These are phyloP conservation scores for Ophion obscuratus DNA, from an alignment of 2,888 invertebrate species.

Conservation along the genomic window DNA sequence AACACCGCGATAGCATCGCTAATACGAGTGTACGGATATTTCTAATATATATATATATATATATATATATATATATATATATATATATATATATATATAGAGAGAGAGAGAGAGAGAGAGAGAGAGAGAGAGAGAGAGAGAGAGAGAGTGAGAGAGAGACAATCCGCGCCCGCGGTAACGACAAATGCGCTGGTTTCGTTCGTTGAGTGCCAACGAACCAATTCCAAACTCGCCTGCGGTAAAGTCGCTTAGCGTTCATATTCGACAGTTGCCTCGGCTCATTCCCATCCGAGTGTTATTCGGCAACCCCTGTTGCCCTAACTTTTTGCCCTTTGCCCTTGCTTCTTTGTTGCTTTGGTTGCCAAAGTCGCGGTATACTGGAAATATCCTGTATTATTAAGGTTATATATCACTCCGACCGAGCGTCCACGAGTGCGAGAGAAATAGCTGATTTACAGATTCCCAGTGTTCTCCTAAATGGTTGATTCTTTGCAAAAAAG, in stretches of 20 bases:
- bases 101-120: too few relatives aligned
- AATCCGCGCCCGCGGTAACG: conserved; percentile 22
- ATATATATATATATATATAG: conserved; percentile 34
- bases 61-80: conserved; percentile 33
- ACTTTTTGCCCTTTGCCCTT: background rate
- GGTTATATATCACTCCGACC: too few relatives aligned
- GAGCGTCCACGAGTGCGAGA: too few relatives aligned
- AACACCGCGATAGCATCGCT: conserved; percentile 43
- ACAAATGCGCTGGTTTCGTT: conserved; percentile 44
- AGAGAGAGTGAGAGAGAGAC: too few relatives aligned
- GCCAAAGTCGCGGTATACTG: too few relatives aligned
- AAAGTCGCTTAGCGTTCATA: conserved; percentile 16
- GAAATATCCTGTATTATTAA: too few relatives aligned
- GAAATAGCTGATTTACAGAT: too few relatives aligned
- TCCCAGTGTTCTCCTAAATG: too few relatives aligned
- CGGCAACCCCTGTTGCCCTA: too few relatives aligned
- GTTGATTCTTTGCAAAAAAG: too few relatives aligned
- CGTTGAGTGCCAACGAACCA: conserved; percentile 68
- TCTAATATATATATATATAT: conserved; percentile 38
- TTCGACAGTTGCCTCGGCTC: conserved; percentile 1
- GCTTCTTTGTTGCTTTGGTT: too few relatives aligned
- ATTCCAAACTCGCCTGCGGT: conserved; percentile 54
- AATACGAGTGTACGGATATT: conserved; percentile 37
- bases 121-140: too few relatives aligned
- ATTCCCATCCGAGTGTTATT: background rate